Conservation (phyloP, 2,888 invertebrate genomes). For the Melanargia galathea region DNA sequence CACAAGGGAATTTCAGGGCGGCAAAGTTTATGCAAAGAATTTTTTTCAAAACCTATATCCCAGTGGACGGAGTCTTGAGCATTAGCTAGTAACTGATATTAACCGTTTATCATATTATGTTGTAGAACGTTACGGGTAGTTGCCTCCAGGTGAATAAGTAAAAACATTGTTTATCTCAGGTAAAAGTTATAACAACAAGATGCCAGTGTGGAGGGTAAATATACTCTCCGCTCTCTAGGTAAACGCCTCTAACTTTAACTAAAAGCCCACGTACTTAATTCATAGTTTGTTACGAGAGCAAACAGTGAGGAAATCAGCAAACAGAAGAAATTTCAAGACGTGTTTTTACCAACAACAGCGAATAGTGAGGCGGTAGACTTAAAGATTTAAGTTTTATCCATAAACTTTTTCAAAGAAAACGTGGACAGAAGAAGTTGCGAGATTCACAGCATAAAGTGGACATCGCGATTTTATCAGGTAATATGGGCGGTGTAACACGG, state of each 20-base stretch:
- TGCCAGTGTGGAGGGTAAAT: background rate
- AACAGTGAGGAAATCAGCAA: slow-evolving; percentile 14
- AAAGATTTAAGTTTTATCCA: background rate
- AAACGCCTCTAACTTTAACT: slow-evolving; percentile 14
- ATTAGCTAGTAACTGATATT: no score
- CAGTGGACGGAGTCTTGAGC: no score
- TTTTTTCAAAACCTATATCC: no score
- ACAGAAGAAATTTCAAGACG: slow-evolving; percentile 7
- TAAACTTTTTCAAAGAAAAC: background rate
- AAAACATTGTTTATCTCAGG: background rate
- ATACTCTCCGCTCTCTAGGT: slow-evolving; percentile 2
- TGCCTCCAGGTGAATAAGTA: background rate
- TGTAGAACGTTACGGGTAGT: no score
- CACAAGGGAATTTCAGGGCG: no score
- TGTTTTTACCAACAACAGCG: background rate
- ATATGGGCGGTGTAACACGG: no score
- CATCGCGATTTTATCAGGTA: no score
- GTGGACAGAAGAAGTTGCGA: background rate
- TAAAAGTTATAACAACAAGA: slow-evolving; percentile 10
- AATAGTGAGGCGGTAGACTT: background rate
- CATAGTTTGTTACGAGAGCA: slow-evolving; percentile 7
- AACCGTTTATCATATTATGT: no score
- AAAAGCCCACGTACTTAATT: slow-evolving; percentile 14
- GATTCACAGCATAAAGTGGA: no score
- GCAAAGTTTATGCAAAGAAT: no score